Base-by-base conservation (phyloP, 2,888 invertebrate genomes). In the Cheilosia vernalis region DNA sequence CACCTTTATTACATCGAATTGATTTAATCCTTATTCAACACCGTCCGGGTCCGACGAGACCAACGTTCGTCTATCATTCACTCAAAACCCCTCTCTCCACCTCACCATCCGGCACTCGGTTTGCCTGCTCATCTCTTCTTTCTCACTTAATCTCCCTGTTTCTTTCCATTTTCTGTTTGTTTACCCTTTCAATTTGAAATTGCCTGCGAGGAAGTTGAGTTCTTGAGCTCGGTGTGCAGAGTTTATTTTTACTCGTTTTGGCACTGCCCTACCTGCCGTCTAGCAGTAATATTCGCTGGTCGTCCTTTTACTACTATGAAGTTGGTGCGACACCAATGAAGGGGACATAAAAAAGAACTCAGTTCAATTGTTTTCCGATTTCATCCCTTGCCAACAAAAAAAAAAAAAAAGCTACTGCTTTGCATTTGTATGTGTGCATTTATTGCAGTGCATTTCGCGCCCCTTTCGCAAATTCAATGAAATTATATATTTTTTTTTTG, bases 1-100 rank as follows among this genome's bases (percentile, higher is more conserved):
- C 73, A 84, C 69, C 79, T 79, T 84, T 80, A 78, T 78, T 63
- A 67, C 84, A 67, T 70, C 55, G 74, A 74, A 64, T 74, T 67
- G 69, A 84, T 80, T 80, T 84, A 80, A 80, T 74, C 84, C 84
- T 80, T 74, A 74, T 73, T 80, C 80, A 79, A 84, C 84, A 80
- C 47, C 82, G 78, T 37, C 69, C 69, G 33, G 58, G 78, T 37
- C 69, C 69, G 33, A 63, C 73, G 19, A 53, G 78, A 60, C 61
- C 70, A 56, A 15, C 42, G 63, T 79, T 73, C 55, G 61, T 69
- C 63, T 80, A 64, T 84, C 69, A 69, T 64, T 84, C 74, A 69
- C 83, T 84, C 73, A 74, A 72, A 42, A 51, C 21, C 44, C 37
- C 53, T 17, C 55, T 30, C 37, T 24, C 49, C 42, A 53, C 63